phyloP scores from a whole-genome alignment of 1,140 invertebrate species.

The Portunus trituberculatus region DNA sequence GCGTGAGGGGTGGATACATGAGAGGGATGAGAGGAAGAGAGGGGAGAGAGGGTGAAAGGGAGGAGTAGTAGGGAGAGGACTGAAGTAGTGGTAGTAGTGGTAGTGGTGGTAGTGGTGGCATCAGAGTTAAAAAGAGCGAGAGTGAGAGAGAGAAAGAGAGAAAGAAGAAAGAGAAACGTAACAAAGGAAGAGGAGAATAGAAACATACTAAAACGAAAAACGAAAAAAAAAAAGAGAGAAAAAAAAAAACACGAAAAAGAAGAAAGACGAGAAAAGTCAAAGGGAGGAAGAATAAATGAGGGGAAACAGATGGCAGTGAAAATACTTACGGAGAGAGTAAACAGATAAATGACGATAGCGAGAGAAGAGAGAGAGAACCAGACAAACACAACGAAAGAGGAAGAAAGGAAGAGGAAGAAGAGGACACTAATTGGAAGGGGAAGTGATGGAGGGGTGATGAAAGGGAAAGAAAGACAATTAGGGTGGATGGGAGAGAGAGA shows the following conservation, averaged over 20 bases:
- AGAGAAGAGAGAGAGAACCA: background rate
- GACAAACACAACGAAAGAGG: background rate
- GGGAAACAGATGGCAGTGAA: too few species aligned
- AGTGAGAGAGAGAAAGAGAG: background rate
- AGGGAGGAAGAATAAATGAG: too few species aligned
- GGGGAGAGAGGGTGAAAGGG: background rate
- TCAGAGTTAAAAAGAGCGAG: background rate
- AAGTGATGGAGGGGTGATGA: background rate
- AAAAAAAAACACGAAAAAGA: background rate
- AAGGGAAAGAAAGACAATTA: slow-evolving; percentile 17
- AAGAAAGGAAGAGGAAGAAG: slow-evolving; percentile 27
- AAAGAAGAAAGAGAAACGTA: background rate
- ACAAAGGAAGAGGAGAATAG: background rate
- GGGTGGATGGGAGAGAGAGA: background rate
- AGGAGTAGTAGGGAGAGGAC: background rate
- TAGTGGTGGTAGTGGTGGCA: background rate
- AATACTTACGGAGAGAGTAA: too few species aligned
- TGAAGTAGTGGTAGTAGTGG: background rate
- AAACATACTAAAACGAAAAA: background rate
- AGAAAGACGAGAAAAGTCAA: too few species aligned
- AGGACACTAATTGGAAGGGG: background rate
- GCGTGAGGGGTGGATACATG: background rate
- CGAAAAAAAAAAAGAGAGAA: background rate
- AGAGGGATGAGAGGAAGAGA: background rate
- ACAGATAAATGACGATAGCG: background rate